phyloP scores from a whole-genome alignment of 2,113 vertebrate genomes.

The Bujurquina vittata region DNA sequence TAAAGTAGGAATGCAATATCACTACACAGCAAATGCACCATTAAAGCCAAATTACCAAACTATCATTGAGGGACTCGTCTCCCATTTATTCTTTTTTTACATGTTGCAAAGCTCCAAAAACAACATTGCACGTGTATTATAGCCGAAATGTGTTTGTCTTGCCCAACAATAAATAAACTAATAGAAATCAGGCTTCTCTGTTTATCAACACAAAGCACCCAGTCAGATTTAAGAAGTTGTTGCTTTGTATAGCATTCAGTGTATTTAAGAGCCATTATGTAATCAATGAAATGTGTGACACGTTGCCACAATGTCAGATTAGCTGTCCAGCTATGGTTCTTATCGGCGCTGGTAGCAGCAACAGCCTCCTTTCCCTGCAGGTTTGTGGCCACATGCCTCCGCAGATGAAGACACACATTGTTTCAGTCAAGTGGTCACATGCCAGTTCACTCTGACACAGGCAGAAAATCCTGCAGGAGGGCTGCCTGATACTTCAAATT shows the following conservation, averaged over 20 bases:
- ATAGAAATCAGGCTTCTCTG: no score
- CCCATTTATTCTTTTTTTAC: not conserved
- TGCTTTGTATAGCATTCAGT: no score
- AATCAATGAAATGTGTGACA: not conserved
- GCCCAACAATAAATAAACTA: not conserved
- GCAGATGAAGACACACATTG: no score
- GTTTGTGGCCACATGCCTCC: not conserved
- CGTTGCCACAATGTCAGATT: not conserved
- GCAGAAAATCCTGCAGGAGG: not conserved
- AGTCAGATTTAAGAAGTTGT: no score
- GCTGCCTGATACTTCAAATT: no score
- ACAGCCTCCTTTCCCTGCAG: not conserved
- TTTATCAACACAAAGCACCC: no score
- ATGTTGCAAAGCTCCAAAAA: not conserved
- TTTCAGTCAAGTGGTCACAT: no score
- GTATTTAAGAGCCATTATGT: no score
- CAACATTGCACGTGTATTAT: not conserved
- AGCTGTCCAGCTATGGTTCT: not conserved
- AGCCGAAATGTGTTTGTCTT: not conserved
- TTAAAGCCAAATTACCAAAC: not conserved
- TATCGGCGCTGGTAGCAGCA: not conserved
- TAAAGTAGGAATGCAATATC: not conserved
- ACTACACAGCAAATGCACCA: not conserved
- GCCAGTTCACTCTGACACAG: rapidly evolving
- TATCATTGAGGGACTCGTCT: not conserved